These are phyloP conservation scores for Drosophila nasuta DNA, from an alignment of 1,140 invertebrate genomes.

Conservation along the genomic window DNA sequence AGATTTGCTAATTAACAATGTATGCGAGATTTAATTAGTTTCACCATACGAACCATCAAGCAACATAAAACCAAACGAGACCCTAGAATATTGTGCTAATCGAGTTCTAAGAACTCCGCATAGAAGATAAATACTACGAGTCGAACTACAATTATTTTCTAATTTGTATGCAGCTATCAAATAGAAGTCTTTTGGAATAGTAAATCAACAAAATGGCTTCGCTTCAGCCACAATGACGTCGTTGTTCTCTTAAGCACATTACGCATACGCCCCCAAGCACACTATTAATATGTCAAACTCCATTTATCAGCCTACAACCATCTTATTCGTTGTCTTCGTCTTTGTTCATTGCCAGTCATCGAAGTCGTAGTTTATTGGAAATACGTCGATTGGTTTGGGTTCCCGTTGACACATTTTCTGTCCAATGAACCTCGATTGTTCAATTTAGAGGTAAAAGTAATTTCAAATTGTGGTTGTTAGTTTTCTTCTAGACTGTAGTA, in stretches of 20 bases:
- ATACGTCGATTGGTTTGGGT: slow-evolving; percentile 28
- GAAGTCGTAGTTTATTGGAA: slow-evolving; percentile 64
- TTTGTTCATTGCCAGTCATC: slow-evolving; percentile 45
- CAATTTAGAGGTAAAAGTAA: slow-evolving; percentile 29
- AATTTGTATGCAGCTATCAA: slow-evolving; percentile 61
- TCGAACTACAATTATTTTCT: slow-evolving; percentile 68
- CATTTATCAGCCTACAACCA: slow-evolving; percentile 16
- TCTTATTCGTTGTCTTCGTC: slow-evolving; percentile 16
- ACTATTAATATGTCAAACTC: slow-evolving; percentile 19
- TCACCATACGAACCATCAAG: slow-evolving; percentile 18
- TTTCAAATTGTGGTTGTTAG: slow-evolving; percentile 21
- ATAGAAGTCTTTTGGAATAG: slow-evolving; percentile 11
- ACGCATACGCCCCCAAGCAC: slow-evolving; percentile 30
- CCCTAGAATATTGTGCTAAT: slow-evolving; percentile 35
- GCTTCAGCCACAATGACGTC: neutral
- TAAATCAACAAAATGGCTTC: slow-evolving; percentile 11
- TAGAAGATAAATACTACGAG: slow-evolving; percentile 36
- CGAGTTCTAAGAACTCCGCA: slow-evolving; percentile 36
- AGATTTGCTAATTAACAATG: slow-evolving; percentile 31
- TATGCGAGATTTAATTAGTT: slow-evolving; percentile 41
- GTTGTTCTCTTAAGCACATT: slow-evolving; percentile 39
- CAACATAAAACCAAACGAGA: slow-evolving; percentile 42
- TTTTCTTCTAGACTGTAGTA: slow-evolving; percentile 1
- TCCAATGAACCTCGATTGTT: slow-evolving; percentile 56
- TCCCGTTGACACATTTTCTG: slow-evolving; percentile 58